phyloP scores from a whole-genome alignment of 1,140 invertebrate species.

The Lasioglossum albipes region DNA sequence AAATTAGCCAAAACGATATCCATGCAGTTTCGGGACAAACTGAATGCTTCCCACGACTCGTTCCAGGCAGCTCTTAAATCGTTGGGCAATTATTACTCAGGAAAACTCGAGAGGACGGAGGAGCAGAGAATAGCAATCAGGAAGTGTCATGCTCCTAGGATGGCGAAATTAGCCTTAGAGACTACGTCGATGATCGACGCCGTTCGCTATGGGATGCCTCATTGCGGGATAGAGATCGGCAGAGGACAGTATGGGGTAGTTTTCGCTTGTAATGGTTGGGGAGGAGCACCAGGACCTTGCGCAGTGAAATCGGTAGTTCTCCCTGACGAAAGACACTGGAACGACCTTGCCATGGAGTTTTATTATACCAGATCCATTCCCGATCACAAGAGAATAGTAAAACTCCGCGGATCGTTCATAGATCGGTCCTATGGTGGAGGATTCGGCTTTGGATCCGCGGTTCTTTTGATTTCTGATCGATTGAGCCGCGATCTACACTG shows the following conservation, averaged over 20 bases:
- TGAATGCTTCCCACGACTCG: constrained; percentile 85
- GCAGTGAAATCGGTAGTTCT: constrained; percentile 96
- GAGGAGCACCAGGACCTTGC: constrained; percentile 84
- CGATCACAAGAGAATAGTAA: constrained; percentile 90
- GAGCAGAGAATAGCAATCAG: constrained; percentile 88
- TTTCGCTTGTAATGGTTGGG: constrained; percentile 91
- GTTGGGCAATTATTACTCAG: constrained; percentile 86
- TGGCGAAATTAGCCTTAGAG: constrained; percentile 91
- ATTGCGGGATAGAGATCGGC: constrained; percentile 90
- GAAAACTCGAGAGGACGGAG: constrained; percentile 89
- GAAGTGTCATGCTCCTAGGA: constrained; percentile 89
- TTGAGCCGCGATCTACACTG: constrained; percentile 90
- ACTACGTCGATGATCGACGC: constrained; percentile 90
- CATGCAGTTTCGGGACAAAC: constrained; percentile 85
- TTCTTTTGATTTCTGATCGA: constrained; percentile 89
- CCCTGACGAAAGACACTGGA: constrained; percentile 94
- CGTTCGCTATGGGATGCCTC: constrained; percentile 88
- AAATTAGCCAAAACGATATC: constrained; percentile 89
- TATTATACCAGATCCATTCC: constrained; percentile 93
- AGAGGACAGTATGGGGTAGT: constrained; percentile 96
- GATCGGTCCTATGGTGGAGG: constrained; percentile 87
- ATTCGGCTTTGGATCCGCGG: constrained; percentile 84
- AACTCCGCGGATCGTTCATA: constrained; percentile 90
- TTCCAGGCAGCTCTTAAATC: constrained; percentile 86
- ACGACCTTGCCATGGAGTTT: constrained; percentile 95